Evolutionary conservation across 2,888 invertebrate species (phyloP).

Genomic region (Melinaea marsaeus): DNA sequence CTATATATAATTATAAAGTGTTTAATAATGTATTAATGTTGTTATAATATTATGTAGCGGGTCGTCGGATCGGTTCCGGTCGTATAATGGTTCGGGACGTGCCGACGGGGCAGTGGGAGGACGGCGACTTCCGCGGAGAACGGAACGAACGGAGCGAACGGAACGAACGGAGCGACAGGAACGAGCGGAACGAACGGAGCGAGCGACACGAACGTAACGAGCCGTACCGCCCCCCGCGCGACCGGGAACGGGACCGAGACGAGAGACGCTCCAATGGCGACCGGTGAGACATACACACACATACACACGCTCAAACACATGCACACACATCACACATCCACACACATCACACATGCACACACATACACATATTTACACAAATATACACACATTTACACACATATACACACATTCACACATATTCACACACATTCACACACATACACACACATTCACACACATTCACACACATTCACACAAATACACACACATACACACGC

Average conservation of each 20-base stretch:
- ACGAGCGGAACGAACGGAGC: slow-evolving; percentile 35
- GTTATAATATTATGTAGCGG: slow-evolving; percentile 36
- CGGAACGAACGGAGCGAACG: slow-evolving; percentile 29
- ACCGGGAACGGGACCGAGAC: slow-evolving; percentile 37
- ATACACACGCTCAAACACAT: background rate
- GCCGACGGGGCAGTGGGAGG: slow-evolving; percentile 44
- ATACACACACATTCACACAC: no score
- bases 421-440: no score
- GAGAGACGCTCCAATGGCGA: slow-evolving; percentile 51
- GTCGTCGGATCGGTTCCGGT: slow-evolving; percentile 89
- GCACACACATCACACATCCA: no score
- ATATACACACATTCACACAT: no score
- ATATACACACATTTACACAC: no score
- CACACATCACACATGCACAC: no score
- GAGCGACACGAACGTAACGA: slow-evolving; percentile 30
- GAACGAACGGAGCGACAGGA: slow-evolving; percentile 29
- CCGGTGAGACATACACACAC: slow-evolving; percentile 40
- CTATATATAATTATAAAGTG: background rate
- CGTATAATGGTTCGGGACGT: slow-evolving; percentile 85
- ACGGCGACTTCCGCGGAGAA: slow-evolving; percentile 38
- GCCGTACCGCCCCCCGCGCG: slow-evolving; percentile 37
- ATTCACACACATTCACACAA: no score
- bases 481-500: no score
- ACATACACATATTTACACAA: no score
- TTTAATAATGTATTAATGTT: background rate